A percentile compares a stretch with the other conserved stretches of the same genome.
phyloP scores from a whole-genome alignment of 2,113 vertebrate genomes.

The Oncorhynchus tshawytscha region DNA sequence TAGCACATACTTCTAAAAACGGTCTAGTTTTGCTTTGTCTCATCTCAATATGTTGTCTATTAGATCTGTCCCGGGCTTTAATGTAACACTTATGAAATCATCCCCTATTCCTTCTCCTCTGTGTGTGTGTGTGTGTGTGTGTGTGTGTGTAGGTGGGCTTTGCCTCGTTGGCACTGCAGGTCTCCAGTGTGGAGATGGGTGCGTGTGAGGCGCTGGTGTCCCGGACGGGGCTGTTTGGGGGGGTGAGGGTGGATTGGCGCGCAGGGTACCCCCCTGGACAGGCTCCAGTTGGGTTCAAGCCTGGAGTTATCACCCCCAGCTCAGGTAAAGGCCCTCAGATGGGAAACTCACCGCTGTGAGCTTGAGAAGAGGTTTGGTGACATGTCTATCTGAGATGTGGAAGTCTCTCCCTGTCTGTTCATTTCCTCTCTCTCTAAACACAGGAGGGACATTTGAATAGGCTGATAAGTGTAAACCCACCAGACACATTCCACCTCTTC shows the following conservation, averaged over 20 bases:
- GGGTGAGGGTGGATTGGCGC: constrained; percentile 79
- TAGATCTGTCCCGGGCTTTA: too few relatives aligned
- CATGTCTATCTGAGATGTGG: background rate
- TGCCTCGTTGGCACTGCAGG: constrained; percentile 78
- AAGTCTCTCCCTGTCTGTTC: background rate
- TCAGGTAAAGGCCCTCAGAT: constrained; percentile 76
- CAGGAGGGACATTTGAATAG: background rate
- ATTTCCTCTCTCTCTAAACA: background rate
- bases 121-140: background rate
- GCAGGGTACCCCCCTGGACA: constrained; percentile 77
- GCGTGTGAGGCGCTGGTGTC: constrained; percentile 75
- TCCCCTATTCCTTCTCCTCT: background rate
- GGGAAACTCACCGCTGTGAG: background rate
- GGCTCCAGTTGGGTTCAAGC: constrained; percentile 58
- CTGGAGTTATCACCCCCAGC: constrained; percentile 78
- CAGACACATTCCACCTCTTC: background rate
- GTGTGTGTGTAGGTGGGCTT: constrained; percentile 82
- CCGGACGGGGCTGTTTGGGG: constrained; percentile 84
- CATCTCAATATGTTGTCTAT: too few relatives aligned
- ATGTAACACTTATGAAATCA: too few relatives aligned
- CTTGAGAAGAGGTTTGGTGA: background rate
- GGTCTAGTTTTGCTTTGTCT: too few relatives aligned
- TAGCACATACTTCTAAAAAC: too few relatives aligned
- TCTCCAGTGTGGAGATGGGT: constrained; percentile 75
- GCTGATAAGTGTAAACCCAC: background rate